Conservation (phyloP, 2,113 vertebrate species). For the Rhegmatorhina hoffmannsi region DNA sequence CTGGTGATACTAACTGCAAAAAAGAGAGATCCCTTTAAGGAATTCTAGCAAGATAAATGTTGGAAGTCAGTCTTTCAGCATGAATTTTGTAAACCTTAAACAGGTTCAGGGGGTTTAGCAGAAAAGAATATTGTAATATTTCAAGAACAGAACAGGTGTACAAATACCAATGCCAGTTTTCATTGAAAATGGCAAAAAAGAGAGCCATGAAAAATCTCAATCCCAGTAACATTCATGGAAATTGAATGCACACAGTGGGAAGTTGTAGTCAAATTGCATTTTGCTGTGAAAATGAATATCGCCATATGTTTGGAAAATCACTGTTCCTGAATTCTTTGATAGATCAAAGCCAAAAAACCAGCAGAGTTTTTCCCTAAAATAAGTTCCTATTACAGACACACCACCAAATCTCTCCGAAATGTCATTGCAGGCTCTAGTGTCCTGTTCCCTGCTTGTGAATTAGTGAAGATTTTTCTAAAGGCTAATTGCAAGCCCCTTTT, state of each 20-base stretch:
- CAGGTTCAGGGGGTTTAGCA: background rate
- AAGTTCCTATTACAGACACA: background rate
- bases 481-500: slow-evolving; percentile 27
- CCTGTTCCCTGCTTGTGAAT: background rate
- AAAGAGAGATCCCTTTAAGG: background rate
- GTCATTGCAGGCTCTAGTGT: background rate
- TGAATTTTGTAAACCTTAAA: background rate
- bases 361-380: background rate
- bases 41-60: background rate
- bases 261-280: background rate
- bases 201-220: background rate
- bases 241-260: background rate
- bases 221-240: background rate
- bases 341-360: background rate
- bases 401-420: background rate
- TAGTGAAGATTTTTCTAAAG: background rate
- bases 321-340: background rate
- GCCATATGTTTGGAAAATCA: background rate
- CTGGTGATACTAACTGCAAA: background rate
- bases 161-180: background rate
- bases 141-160: background rate
- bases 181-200: background rate
- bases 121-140: background rate
- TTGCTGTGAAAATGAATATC: slow-evolving; percentile 18
- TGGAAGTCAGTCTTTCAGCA: background rate